Evolutionary conservation across 2,888 invertebrate species (phyloP).

Genomic region (Drosophila mayaguana): DNA sequence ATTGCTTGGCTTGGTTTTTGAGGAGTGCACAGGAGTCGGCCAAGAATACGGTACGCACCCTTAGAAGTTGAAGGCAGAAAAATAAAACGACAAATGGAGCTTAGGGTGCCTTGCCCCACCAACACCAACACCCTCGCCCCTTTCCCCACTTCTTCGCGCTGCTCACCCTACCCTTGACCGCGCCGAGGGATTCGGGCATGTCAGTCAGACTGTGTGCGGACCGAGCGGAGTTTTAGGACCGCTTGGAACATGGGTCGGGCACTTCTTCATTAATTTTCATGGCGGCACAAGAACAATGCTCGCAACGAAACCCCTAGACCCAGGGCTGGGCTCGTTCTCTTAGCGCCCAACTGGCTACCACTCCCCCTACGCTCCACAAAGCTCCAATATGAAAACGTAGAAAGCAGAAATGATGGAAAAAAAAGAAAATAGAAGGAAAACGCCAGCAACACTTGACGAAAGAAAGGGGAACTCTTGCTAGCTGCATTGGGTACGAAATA

Average conservation of each 20-base stretch:
- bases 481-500: neutral
- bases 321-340: slow-evolving; percentile 4
- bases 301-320: slow-evolving; percentile 38
- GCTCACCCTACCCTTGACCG: neutral
- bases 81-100: slow-evolving; percentile 47
- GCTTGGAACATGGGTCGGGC: slow-evolving; percentile 79
- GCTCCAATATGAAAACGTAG: slow-evolving; percentile 62
- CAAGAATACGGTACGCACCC: slow-evolving; percentile 46
- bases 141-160: neutral
- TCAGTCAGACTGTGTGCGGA: slow-evolving; percentile 45
- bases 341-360: neutral
- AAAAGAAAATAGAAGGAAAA: slow-evolving; percentile 14
- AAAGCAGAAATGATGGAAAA: slow-evolving; percentile 66
- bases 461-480: neutral
- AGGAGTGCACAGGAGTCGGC: slow-evolving; percentile 20
- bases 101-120: slow-evolving; percentile 32
- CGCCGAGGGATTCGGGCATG: slow-evolving; percentile 38
- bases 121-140: neutral
- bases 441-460: slow-evolving; percentile 16
- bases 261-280: slow-evolving; percentile 82
- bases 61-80: slow-evolving; percentile 45
- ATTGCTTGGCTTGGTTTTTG: slow-evolving; percentile 24
- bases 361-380: slow-evolving; percentile 4
- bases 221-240: slow-evolving; percentile 68
- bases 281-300: slow-evolving; percentile 79